Base-by-base conservation (phyloP, 1,140 invertebrate species). In the Sycobia sp. region DNA sequence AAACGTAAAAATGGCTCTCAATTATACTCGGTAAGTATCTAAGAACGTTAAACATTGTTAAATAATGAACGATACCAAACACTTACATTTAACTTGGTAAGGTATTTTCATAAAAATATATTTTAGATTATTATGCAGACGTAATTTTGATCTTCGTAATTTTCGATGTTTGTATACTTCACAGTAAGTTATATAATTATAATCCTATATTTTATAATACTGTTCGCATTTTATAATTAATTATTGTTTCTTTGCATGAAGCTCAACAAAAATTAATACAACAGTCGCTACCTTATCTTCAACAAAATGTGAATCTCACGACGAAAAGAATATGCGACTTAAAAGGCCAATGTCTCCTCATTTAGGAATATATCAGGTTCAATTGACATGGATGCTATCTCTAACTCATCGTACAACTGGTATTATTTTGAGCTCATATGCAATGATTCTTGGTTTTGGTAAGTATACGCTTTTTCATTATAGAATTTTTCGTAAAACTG, bases 331-430 rank as follows among this genome's bases (percentile, higher is more conserved):
- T 78, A 81, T 84, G 62, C 82, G 86, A 49, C 75, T 93, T 2
- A 85, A 86, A 55, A 81, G 94, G 67, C 91, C 93, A 2, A 74
- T 94, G 75, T 95, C 93, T 10, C 94, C 94, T 10, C 93, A 96
- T 85, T 81, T 96, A 14, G 87, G 87, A n/a, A 95, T 96, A 71
- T 96, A 96, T 73, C 85, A 89, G 71, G 77, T 84, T 14, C 90
- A 94, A 77, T 72, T 95, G 49, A 93, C 93, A 46, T 82, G 87
- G 8, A 72, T 90, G 43, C 73, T 95, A 54, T 96, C 94, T 9
- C 84, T 96, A 68, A 86, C 89, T 1, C 94, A 96, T 81, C 85
- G 94, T 79, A 82, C 85, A 51, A 90, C 93, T 72, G 94, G 94
- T 70, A 76, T 88, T 13, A 78, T 80, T 27, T 66, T 88, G 4